Evolutionary conservation across 2,797 vertebrate genomes (phyloP).

Genomic region (Platalea minor): DNA sequence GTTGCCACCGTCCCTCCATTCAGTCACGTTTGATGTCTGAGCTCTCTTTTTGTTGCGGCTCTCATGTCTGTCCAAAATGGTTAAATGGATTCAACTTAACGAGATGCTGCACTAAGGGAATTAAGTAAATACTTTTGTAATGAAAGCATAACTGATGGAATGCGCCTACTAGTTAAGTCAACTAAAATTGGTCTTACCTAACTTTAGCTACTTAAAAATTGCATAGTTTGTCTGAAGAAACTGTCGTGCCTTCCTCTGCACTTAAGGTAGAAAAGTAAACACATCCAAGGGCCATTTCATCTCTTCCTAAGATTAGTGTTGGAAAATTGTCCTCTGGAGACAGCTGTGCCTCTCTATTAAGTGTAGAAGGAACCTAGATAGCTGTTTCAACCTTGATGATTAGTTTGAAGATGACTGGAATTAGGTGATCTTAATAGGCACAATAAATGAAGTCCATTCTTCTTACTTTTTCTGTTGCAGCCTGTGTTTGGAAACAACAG

Average conservation of each 20-base stretch:
- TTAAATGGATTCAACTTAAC: background rate
- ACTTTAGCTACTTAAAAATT: background rate
- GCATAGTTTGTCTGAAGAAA: background rate
- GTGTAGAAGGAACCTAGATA: background rate
- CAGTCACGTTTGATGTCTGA: background rate
- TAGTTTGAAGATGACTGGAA: background rate
- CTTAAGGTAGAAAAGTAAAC: background rate
- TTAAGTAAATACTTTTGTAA: background rate
- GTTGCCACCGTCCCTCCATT: background rate
- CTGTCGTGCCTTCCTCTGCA: background rate
- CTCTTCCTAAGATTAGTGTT: background rate
- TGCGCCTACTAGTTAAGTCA: background rate
- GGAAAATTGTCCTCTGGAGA: background rate
- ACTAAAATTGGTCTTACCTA: background rate
- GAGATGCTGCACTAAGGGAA: background rate
- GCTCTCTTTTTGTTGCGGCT: background rate
- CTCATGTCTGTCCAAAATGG: background rate
- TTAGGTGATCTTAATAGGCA: background rate
- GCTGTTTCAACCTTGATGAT: background rate
- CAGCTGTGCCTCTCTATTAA: background rate
- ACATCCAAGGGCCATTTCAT: background rate
- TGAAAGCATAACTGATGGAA: background rate
- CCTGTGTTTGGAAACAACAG: background rate
- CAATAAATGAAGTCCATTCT: background rate
- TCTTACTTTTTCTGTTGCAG: background rate